Evolutionary conservation across 2,113 vertebrate species (phyloP).

Genomic region (Desmodus rotundus): DNA sequence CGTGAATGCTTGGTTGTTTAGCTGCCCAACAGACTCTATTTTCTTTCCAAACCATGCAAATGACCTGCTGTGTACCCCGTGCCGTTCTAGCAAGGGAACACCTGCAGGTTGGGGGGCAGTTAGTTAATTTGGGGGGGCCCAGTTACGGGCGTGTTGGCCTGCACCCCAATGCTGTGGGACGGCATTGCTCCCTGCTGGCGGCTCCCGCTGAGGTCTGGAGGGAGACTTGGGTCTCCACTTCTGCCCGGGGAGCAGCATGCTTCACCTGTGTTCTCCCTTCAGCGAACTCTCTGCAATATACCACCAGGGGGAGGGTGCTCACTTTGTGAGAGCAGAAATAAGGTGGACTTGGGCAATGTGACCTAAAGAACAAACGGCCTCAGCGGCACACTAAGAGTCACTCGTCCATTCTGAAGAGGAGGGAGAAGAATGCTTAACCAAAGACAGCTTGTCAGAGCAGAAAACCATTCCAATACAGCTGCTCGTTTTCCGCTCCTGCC

Average conservation of each 20-base stretch:
- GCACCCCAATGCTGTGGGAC: accelerated
- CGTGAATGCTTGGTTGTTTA: neutral
- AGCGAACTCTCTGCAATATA: neutral
- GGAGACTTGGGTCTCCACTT: accelerated
- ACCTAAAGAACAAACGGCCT: neutral
- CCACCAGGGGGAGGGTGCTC: no score
- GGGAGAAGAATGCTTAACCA: neutral
- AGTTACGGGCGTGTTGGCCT: conserved; percentile 17
- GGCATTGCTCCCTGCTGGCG: neutral
- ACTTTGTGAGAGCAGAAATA: conserved; percentile 22
- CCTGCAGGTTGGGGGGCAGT: neutral
- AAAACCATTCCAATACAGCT: neutral
- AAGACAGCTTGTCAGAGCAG: neutral
- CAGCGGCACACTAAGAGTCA: neutral
- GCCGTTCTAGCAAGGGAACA: neutral
- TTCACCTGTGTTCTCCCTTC: neutral
- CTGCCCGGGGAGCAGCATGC: neutral
- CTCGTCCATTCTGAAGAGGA: neutral
- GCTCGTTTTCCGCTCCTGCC: neutral
- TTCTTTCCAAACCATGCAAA: conserved; percentile 52
- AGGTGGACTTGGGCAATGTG: neutral
- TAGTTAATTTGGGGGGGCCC: neutral
- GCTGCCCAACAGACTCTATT: conserved; percentile 42
- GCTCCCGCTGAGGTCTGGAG: neutral
- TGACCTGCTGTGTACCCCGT: neutral